Evolutionary conservation across 2,888 invertebrate genomes (phyloP).

Genomic region (Monoplex corrugatus): DNA sequence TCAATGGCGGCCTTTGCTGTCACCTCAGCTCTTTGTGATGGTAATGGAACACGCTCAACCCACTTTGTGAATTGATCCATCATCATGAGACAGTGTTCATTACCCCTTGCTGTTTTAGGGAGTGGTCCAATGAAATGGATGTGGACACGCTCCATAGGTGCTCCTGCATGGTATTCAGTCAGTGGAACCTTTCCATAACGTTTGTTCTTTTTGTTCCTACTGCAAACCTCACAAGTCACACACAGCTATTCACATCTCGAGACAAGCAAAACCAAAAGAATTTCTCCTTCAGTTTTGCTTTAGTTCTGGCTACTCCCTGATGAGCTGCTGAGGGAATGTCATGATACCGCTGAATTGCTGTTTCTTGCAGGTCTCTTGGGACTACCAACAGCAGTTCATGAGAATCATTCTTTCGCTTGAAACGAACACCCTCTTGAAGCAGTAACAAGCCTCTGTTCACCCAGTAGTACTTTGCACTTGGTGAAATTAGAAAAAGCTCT

Average conservation of each 20-base stretch:
- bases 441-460: neutral
- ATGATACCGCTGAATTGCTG: neutral
- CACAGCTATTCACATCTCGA: neutral
- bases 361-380: neutral
- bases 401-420: neutral
- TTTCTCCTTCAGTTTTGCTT: neutral
- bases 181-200: neutral
- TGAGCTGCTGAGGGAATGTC: neutral
- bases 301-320: neutral
- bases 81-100: neutral
- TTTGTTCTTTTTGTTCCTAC: neutral
- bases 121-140: constrained; percentile 3
- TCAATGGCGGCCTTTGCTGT: neutral
- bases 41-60: neutral
- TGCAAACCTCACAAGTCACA: neutral
- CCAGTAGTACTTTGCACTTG: neutral
- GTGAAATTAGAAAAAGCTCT: neutral
- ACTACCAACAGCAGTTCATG: neutral
- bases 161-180: neutral
- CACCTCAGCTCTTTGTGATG: neutral
- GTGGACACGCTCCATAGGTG: neutral
- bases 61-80: constrained; percentile 23
- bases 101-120: neutral
- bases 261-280: neutral
- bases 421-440: neutral